Evolutionary conservation across 2,888 invertebrate species (phyloP).

Genomic region (Chloroclystis v-ata): DNA sequence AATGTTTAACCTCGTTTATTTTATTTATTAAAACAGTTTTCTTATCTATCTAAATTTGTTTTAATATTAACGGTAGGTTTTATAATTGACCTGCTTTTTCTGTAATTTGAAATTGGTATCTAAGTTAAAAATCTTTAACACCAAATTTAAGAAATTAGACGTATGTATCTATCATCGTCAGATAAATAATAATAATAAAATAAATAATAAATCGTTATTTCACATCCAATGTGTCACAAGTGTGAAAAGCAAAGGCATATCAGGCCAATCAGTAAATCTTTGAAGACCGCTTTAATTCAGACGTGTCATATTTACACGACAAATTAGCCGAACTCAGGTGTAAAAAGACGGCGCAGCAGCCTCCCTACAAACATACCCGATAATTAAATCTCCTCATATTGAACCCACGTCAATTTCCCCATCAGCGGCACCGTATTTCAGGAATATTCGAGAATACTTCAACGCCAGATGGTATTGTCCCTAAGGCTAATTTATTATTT

Average conservation of each 20-base stretch:
- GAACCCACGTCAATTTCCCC: constrained; percentile 35
- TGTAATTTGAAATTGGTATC: no score
- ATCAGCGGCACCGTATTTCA: constrained; percentile 32
- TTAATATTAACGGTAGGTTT: no score
- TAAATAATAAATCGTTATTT: no score
- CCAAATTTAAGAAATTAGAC: no score
- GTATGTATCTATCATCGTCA: not conserved
- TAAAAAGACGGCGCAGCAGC: constrained; percentile 1
- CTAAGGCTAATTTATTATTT: constrained; percentile 20
- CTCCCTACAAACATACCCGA: constrained; percentile 35
- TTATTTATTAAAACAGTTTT: no score
- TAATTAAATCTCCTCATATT: constrained; percentile 54
- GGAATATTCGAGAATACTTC: constrained; percentile 26
- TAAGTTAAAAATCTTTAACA: not conserved
- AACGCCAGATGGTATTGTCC: constrained; percentile 23
- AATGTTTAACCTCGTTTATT: no score
- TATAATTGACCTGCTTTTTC: no score
- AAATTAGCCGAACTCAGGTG: constrained; percentile 21
- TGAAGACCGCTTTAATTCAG: no score
- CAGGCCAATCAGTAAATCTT: no score
- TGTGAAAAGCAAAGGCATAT: no score
- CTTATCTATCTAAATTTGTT: no score
- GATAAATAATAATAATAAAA: not conserved
- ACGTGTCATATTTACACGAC: not conserved
- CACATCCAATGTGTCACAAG: no score